These are phyloP conservation scores for Neogale vison DNA, from an alignment of 2,113 vertebrate genomes.

Conservation along the genomic window DNA sequence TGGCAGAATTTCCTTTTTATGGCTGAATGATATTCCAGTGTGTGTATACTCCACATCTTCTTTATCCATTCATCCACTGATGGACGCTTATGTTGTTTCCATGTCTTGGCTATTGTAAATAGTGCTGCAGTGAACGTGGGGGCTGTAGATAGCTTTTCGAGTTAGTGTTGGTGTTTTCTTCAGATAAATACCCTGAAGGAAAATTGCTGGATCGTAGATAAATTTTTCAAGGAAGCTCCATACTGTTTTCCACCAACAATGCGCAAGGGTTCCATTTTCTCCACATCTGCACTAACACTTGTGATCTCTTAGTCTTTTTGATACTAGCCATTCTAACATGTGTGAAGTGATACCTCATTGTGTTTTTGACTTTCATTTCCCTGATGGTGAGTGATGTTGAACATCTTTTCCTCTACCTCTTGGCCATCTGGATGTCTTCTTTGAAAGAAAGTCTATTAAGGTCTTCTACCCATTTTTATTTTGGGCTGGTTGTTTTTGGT, in stretches of 20 bases:
- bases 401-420: not conserved
- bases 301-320: not conserved
- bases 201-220: not conserved
- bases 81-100: not conserved
- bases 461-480: not conserved
- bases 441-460: not conserved
- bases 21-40: not conserved
- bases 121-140: not conserved
- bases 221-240: not conserved
- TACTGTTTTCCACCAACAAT: not conserved
- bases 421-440: not conserved
- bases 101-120: not conserved
- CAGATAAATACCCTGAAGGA: not conserved
- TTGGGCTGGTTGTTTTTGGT: not conserved
- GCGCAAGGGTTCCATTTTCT: not conserved
- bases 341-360: not conserved
- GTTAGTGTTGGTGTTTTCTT: not conserved
- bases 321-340: not conserved
- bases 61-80: not conserved
- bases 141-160: not conserved
- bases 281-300: not conserved
- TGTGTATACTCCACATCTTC: not conserved
- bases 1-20: not conserved
- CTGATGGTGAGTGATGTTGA: not conserved
- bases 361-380: not conserved